phyloP scores from a whole-genome alignment of 1,140 invertebrate species.

The Lucilia cuprina region DNA sequence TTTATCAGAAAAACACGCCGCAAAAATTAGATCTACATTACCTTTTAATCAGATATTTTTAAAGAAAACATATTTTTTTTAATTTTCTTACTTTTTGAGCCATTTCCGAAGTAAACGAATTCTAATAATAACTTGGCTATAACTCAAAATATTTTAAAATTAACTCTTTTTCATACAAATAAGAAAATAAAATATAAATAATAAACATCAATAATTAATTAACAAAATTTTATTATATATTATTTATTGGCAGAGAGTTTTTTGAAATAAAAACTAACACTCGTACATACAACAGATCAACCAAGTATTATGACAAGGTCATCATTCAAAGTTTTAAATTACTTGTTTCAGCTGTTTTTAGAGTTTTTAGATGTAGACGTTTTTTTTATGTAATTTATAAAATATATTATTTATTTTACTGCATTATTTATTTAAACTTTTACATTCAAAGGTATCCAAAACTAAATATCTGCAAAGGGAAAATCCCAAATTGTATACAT shows the following conservation, averaged over 20 bases:
- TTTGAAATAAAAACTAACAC: not conserved
- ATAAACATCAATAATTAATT: too few species aligned
- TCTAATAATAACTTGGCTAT: too few species aligned
- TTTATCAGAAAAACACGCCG: too few species aligned
- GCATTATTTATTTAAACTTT: not conserved
- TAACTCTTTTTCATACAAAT: too few species aligned
- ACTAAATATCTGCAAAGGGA: not conserved
- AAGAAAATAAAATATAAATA: too few species aligned
- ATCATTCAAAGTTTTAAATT: constrained; percentile 1
- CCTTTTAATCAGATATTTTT: too few species aligned
- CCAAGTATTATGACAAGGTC: not conserved
- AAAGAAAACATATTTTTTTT: too few species aligned
- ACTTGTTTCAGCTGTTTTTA: not conserved
- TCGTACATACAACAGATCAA: not conserved
- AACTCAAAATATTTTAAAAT: too few species aligned
- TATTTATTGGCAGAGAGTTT: not conserved
- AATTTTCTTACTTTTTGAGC: too few species aligned
- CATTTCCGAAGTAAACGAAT: too few species aligned
- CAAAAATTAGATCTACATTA: too few species aligned
- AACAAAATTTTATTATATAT: too few species aligned
- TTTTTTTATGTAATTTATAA: not conserved
- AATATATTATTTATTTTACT: not conserved
- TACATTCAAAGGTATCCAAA: not conserved
- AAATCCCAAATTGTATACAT: not conserved
- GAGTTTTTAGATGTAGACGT: not conserved